phyloP scores from a whole-genome alignment of 2,797 vertebrate genomes.

The Falco novaeseelandiae region DNA sequence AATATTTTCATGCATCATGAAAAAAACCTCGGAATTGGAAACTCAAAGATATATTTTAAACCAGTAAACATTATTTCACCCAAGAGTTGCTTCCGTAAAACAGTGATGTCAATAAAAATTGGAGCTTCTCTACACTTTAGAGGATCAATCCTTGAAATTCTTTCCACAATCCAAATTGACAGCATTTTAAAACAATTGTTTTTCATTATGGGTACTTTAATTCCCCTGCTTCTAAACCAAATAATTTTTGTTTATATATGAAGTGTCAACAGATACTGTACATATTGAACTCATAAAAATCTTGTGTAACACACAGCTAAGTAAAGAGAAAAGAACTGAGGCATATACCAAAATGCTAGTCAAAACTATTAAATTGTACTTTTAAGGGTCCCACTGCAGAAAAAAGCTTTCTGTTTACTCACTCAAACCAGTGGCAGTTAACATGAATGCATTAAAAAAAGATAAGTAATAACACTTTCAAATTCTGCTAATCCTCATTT shows the following conservation, averaged over 20 bases:
- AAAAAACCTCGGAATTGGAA: neutral
- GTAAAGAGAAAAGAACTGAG: conserved; percentile 6
- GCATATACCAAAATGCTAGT: conserved; percentile 1
- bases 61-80: neutral
- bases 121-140: neutral
- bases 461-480: neutral
- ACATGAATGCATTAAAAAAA: conserved; percentile 19
- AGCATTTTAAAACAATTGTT: conserved; percentile 49
- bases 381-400: conserved; percentile 9
- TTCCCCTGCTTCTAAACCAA: conserved; percentile 36
- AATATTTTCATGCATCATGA: neutral
- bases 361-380: conserved; percentile 12
- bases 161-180: conserved; percentile 33
- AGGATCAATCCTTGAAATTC: neutral
- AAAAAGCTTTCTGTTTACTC: conserved; percentile 16
- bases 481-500: neutral
- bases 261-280: conserved; percentile 61
- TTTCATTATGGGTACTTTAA: conserved; percentile 58
- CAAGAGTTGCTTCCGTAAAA: neutral
- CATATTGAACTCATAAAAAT: conserved; percentile 64
- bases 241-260: conserved; percentile 58
- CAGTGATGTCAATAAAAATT: neutral
- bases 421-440: neutral
- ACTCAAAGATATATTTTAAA: neutral
- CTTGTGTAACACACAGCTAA: conserved; percentile 29